phyloP scores from a whole-genome alignment of 2,888 invertebrate genomes.

The Euclidia mi region DNA sequence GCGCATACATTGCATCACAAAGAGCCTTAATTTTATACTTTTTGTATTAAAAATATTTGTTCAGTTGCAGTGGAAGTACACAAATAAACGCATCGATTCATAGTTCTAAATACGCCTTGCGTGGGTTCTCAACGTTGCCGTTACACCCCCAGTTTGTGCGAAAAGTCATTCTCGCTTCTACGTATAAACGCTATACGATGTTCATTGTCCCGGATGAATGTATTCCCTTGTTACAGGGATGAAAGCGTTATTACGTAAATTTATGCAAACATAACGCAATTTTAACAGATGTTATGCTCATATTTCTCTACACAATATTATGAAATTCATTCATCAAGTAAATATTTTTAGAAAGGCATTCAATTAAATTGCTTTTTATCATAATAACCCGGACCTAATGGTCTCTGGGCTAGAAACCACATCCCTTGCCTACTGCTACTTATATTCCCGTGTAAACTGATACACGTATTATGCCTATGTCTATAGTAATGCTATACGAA shows the following conservation, averaged over 20 bases:
- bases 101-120: slow-evolving; percentile 56
- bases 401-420: slow-evolving; percentile 13
- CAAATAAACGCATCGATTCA: slow-evolving; percentile 58
- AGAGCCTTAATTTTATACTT: slow-evolving; percentile 51
- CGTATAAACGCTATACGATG: slow-evolving; percentile 7
- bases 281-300: too few relatives aligned
- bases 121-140: slow-evolving; percentile 67
- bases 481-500: slow-evolving; percentile 16
- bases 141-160: slow-evolving; percentile 58
- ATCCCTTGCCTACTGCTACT: slow-evolving; percentile 5
- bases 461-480: not conserved
- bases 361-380: not conserved
- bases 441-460: too few relatives aligned
- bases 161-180: slow-evolving; percentile 17
- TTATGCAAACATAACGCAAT: not conserved
- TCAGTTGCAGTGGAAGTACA: slow-evolving; percentile 20
- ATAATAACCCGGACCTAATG: slow-evolving; percentile 5
- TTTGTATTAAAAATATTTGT: slow-evolving; percentile 16
- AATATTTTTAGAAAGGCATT: too few relatives aligned
- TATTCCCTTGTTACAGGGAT: slow-evolving; percentile 8
- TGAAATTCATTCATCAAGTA: not conserved
- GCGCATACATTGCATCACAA: slow-evolving; percentile 76
- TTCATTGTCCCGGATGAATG: slow-evolving; percentile 10
- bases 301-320: not conserved
- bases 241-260: slow-evolving; percentile 7